These are phyloP conservation scores for Cacoxenus indagator DNA, from an alignment of 2,888 invertebrate species.

Conservation along the genomic window DNA sequence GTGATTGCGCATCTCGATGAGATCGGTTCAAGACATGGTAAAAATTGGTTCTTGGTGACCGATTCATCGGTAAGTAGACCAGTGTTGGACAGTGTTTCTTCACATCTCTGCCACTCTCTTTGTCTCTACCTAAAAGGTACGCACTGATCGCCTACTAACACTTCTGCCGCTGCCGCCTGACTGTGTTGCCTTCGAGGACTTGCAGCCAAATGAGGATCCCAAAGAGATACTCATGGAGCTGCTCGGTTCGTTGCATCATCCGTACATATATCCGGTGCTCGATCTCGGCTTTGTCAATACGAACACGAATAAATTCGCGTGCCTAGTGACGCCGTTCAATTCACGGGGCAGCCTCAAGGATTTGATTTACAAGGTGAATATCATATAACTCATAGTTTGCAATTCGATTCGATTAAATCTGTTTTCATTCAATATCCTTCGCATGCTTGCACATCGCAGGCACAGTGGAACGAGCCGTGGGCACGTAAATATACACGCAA, in stretches of 20 bases:
- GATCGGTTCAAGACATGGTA: constrained; percentile 87
- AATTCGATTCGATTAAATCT: background rate
- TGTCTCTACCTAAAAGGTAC: constrained; percentile 55
- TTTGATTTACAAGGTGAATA: constrained; percentile 85
- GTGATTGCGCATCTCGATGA: constrained; percentile 84
- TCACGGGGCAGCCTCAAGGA: constrained; percentile 90
- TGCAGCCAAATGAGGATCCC: constrained; percentile 76
- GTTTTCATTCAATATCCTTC: background rate
- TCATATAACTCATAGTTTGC: constrained; percentile 30
- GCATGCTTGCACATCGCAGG: too few relatives aligned
- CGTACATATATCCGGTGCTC: constrained; percentile 91
- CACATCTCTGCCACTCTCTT: background rate
- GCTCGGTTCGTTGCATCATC: constrained; percentile 89
- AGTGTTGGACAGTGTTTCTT: background rate
- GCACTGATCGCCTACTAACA: constrained; percentile 71
- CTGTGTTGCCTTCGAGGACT: constrained; percentile 71
- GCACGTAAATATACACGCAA: constrained; percentile 80
- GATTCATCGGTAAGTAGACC: constrained; percentile 79
- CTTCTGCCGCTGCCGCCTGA: constrained; percentile 70
- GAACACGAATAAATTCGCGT: constrained; percentile 75
- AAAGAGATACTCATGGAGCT: constrained; percentile 83
- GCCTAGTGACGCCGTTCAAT: constrained; percentile 87
- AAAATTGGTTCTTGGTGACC: constrained; percentile 92
- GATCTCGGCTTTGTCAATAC: constrained; percentile 82
- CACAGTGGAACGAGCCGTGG: constrained; percentile 86